A percentile compares a stretch with the other conserved stretches of the same genome.
Evolutionary conservation across 1,140 invertebrate genomes (phyloP).

Genomic region (Stenopsyche tienmushanensis): DNA sequence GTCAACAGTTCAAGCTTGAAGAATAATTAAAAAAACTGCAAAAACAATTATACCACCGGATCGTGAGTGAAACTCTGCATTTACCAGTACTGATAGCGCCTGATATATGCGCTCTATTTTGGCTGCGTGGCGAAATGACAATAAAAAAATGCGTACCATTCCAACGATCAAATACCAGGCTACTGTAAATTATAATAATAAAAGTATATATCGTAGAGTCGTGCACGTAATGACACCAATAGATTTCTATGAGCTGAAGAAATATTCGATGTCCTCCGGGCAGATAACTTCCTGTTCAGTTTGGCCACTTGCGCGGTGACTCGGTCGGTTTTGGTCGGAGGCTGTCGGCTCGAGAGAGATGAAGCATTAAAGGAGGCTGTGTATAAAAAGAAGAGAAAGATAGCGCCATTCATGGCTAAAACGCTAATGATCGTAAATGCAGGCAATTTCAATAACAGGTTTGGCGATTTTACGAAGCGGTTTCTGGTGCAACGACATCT

Average conservation of each 20-base stretch:
- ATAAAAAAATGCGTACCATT: too few species aligned
- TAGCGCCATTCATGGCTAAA: slow-evolving; percentile 20
- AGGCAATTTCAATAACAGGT: slow-evolving; percentile 29
- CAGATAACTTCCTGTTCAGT: slow-evolving; percentile 27
- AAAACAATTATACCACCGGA: too few species aligned
- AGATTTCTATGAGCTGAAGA: slow-evolving; percentile 14
- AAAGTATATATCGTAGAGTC: neutral
- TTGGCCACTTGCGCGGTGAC: neutral
- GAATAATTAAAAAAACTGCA: too few species aligned
- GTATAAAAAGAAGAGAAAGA: neutral
- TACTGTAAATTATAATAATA: neutral
- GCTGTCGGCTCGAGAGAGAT: neutral
- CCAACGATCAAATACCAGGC: too few species aligned
- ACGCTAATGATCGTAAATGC: slow-evolving; percentile 8
- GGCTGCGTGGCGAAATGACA: too few species aligned
- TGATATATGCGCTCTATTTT: too few species aligned
- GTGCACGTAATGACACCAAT: slow-evolving; percentile 23
- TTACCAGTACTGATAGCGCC: neutral
- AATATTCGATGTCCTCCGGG: slow-evolving; percentile 16
- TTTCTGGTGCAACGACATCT: slow-evolving; percentile 22
- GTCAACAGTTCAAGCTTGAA: too few species aligned
- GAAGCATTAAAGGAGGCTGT: neutral
- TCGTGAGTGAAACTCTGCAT: neutral
- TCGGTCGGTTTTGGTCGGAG: neutral
- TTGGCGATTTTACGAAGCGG: slow-evolving; percentile 5